Base-by-base conservation (phyloP, 1,140 invertebrate genomes). In the Zaprionus kolodkinae region DNA sequence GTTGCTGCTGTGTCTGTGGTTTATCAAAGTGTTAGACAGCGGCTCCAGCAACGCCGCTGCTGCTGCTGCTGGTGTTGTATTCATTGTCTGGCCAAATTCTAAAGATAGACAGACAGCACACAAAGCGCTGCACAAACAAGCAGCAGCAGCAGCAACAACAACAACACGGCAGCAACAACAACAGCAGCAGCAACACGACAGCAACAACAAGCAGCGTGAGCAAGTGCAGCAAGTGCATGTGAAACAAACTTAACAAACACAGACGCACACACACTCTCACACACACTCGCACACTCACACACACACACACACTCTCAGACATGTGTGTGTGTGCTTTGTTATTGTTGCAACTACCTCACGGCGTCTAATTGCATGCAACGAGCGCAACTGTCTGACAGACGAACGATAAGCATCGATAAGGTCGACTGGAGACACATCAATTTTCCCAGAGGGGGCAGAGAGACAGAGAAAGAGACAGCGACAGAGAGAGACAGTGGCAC, bases 41-140 rank as follows among this genome's bases (percentile, higher is more conserved):
- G 62, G 21, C 64, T 72, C n/a, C 59, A 33, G 50, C 45, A 15
- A 45, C 15, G 25, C 10, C 2, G 50, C 38, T 57, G 50, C 45
- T 55, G 60, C 67, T 52, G 56, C 10, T 38, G 48, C 66, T 45
- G n/a, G n/a, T n/a, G 38, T 17, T 43, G 71, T 61, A n/a, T 50
- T 59, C 60, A 87, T 87, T 86, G 79, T 87, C 83, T 87, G 83
- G 63, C 76, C 83, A 70, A 87, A 77, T 79, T 86, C 76, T 72
- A 77, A 79, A 78, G 83, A 74, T 79, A 68, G 76, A 63, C 65
- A 81, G 56, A 78, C 66, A 66, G 61, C 62, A 61, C 21, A 55
- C 65, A 67, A 64, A 15, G 36, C 61, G 13, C 52, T 21, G 7
- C 61, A 21, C 48, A 52, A 70, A 68, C 40, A 52, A 68, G 33